phyloP scores from a whole-genome alignment of 2,888 invertebrate species.

The Mycogona germanica region DNA sequence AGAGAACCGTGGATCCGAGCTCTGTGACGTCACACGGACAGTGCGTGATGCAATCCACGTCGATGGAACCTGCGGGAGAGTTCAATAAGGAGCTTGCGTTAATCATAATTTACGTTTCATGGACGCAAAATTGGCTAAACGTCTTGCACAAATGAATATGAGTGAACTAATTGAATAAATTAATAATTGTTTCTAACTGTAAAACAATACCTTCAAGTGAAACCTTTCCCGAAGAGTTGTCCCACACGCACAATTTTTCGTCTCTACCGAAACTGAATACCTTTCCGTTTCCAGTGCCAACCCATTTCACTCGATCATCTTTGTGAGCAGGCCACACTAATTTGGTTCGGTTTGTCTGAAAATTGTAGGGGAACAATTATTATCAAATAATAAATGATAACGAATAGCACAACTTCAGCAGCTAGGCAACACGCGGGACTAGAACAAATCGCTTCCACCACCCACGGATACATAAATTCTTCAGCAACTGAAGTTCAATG shows the following conservation, averaged over 20 bases:
- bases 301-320: not conserved
- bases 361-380: not conserved
- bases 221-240: no score
- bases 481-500: not conserved
- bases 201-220: no score
- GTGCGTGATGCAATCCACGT: constrained; percentile 5
- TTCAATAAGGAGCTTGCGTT: no score
- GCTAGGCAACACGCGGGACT: not conserved
- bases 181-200: no score
- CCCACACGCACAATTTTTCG: not conserved
- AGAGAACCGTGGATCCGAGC: not conserved
- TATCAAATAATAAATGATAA: not conserved
- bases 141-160: no score
- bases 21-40: constrained; percentile 7
- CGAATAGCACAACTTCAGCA: not conserved
- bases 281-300: not conserved
- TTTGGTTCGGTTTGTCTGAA: not conserved
- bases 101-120: no score
- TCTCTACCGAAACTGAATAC: constrained; percentile 2
- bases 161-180: no score
- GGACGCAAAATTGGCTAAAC: no score
- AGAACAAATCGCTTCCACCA: no score
- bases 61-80: not conserved
- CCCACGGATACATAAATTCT: not conserved
- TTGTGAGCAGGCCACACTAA: constrained; percentile 1